These are phyloP conservation scores for Clanis bilineata DNA, from an alignment of 2,888 invertebrate species.

Conservation along the genomic window DNA sequence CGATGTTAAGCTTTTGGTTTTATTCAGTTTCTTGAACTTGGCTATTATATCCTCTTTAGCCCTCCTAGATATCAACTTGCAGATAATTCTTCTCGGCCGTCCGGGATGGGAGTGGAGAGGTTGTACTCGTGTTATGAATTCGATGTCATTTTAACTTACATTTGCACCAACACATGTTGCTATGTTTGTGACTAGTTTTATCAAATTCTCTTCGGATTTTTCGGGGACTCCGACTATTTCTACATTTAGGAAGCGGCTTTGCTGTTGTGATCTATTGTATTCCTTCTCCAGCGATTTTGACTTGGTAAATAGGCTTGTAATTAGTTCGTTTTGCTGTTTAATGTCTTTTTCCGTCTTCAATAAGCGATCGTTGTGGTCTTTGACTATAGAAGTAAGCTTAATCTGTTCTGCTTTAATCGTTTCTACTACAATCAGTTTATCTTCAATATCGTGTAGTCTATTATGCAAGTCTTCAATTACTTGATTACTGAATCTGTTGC, in stretches of 20 bases:
- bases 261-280: too few relatives aligned
- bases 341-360: not conserved
- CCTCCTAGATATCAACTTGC: too few relatives aligned
- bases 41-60: too few relatives aligned
- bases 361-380: not conserved
- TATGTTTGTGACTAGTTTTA: too few relatives aligned
- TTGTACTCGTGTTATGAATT: too few relatives aligned
- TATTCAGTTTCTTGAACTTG: not conserved
- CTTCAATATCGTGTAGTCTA: not conserved
- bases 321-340: not conserved
- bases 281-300: not conserved
- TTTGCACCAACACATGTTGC: too few relatives aligned
- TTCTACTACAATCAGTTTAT: not conserved
- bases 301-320: not conserved
- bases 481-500: not conserved
- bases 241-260: too few relatives aligned
- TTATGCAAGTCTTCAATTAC: not conserved
- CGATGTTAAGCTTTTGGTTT: not conserved
- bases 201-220: too few relatives aligned
- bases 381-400: not conserved
- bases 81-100: too few relatives aligned
- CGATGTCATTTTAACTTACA: too few relatives aligned
- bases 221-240: too few relatives aligned
- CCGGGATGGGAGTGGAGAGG: too few relatives aligned
- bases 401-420: not conserved